A percentile compares a stretch with the other conserved stretches of the same genome.
These are phyloP conservation scores for Sanderia malayensis DNA, from an alignment of 30 jellyfish, hydroid and myxozoan species.

Conservation along the genomic window DNA sequence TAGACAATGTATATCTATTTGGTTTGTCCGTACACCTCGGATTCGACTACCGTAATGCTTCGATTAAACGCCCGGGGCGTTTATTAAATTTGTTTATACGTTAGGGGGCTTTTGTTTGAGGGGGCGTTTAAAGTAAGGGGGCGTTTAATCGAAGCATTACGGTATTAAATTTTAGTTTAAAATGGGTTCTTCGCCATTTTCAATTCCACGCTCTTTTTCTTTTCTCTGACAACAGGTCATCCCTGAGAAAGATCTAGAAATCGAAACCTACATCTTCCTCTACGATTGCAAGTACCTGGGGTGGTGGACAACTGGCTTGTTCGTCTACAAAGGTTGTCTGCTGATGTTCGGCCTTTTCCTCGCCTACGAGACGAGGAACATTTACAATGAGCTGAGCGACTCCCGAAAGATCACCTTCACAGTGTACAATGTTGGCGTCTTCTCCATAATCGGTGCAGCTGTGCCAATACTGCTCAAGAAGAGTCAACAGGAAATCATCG, in stretches of 20 bases:
- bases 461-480: conserved; percentile 18
- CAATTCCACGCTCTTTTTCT: too few relatives aligned
- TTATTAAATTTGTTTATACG: too few relatives aligned
- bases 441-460: conserved; percentile 26
- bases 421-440: conserved; percentile 21
- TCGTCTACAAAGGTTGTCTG: conserved; percentile 24
- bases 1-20: too few relatives aligned
- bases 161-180: too few relatives aligned
- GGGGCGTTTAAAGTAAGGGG: too few relatives aligned
- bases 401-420: conserved; percentile 25
- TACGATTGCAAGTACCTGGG: conserved; percentile 5
- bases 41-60: too few relatives aligned
- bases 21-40: too few relatives aligned
- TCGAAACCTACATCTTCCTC: conserved; percentile 10
- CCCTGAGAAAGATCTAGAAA: conserved; percentile 11
- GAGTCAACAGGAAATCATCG: conserved; percentile 10
- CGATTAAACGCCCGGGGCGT: too few relatives aligned
- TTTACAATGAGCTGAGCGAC: conserved; percentile 18
- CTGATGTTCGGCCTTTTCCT: conserved; percentile 32
- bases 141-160: too few relatives aligned
- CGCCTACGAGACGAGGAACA: conserved; percentile 36
- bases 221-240: too few relatives aligned
- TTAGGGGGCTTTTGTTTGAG: too few relatives aligned
- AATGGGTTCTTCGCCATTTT: too few relatives aligned
- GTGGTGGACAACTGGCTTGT: conserved; percentile 32